These are phyloP conservation scores for Tachystola acroxantha DNA, from an alignment of 2,888 invertebrate species.

Conservation along the genomic window DNA sequence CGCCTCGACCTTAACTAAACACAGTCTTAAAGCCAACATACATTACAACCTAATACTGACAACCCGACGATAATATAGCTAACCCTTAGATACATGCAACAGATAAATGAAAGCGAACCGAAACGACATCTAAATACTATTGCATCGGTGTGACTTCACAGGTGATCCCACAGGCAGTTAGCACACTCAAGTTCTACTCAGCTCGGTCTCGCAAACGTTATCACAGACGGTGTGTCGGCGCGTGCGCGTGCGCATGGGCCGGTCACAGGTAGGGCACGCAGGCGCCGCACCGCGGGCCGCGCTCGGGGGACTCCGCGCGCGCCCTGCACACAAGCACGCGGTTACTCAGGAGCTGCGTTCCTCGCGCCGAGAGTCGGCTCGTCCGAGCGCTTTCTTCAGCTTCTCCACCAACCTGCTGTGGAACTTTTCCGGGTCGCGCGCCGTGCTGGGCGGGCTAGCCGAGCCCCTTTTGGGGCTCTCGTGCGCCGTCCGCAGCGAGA, in stretches of 20 bases:
- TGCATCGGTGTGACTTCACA: slow-evolving; percentile 32
- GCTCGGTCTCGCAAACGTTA: slow-evolving; percentile 53
- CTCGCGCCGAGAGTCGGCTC: slow-evolving; percentile 68
- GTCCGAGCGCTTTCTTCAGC: slow-evolving; percentile 84
- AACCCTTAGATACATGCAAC: too few species aligned
- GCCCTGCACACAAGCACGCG: slow-evolving; percentile 68
- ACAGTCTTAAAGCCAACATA: slow-evolving; percentile 66
- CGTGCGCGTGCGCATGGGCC: slow-evolving; percentile 24
- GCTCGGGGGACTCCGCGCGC: slow-evolving; percentile 67
- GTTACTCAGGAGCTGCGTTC: slow-evolving; percentile 77
- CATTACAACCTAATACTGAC: slow-evolving; percentile 53
- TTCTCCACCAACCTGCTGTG: slow-evolving; percentile 89
- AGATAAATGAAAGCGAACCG: slow-evolving; percentile 43
- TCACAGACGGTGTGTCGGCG: slow-evolving; percentile 60
- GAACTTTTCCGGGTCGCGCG: slow-evolving; percentile 83
- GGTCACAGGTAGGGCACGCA: slow-evolving; percentile 71
- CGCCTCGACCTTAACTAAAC: slow-evolving; percentile 48
- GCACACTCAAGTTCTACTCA: slow-evolving; percentile 58
- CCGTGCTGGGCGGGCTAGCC: slow-evolving; percentile 78
- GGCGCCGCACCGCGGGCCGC: slow-evolving; percentile 59
- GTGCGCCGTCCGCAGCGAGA: slow-evolving; percentile 78
- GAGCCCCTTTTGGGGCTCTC: slow-evolving; percentile 83
- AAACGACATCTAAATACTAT: slow-evolving; percentile 32
- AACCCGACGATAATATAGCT: too few species aligned
- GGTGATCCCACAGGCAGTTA: slow-evolving; percentile 39